Conservation (phyloP, 2,888 invertebrate genomes). For the Gisinianus flammeolus region DNA sequence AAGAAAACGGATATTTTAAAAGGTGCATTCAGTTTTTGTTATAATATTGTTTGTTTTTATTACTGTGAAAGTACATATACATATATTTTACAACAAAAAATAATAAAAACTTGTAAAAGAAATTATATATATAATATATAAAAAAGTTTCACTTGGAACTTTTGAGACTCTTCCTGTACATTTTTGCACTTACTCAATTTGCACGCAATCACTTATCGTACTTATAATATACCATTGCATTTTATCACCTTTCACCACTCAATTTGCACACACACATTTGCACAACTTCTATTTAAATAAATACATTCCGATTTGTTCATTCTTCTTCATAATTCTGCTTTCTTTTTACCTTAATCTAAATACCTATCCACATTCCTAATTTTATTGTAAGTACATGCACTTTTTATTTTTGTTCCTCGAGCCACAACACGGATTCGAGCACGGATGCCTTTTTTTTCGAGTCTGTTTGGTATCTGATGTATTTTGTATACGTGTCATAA, state of each 20-base stretch:
- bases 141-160: not conserved
- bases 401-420: no score
- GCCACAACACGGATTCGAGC: no score
- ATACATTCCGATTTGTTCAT: no score
- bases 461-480: no score
- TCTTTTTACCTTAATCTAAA: no score
- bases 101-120: constrained; percentile 10
- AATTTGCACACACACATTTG: not conserved
- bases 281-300: not conserved
- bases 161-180: not conserved
- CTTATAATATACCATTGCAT: not conserved
- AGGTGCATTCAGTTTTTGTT: not conserved
- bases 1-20: not conserved
- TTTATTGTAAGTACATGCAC: no score
- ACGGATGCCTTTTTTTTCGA: no score
- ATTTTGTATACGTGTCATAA: no score
- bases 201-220: not conserved
- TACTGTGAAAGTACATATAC: not conserved
- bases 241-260: not conserved
- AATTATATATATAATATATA: not conserved
- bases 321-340: no score
- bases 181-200: not conserved
- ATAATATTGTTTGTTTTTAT: not conserved
- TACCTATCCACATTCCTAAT: no score
- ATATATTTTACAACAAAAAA: constrained; percentile 5